Evolutionary conservation across 2,888 invertebrate species (phyloP).

Genomic region (Drosophila engyochracea): DNA sequence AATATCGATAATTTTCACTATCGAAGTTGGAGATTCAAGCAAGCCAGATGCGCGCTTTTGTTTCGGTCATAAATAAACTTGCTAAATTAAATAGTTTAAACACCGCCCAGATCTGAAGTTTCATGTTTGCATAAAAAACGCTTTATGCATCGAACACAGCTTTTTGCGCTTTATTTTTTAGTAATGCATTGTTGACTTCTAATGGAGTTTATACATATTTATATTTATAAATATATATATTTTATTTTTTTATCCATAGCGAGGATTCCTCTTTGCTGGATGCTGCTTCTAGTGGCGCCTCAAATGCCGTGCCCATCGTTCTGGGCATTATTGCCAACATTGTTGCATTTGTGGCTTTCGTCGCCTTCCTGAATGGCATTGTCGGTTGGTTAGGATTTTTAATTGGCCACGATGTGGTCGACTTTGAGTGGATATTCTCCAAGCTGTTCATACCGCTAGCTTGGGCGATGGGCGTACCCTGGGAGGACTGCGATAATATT

Average conservation of each 20-base stretch:
- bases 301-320: constrained; percentile 92
- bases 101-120: too few species aligned
- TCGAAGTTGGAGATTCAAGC: too few species aligned
- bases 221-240: neutral
- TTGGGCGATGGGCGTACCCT: constrained; percentile 92
- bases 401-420: constrained; percentile 89
- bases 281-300: constrained; percentile 96
- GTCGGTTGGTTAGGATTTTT: constrained; percentile 93
- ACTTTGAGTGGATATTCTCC: constrained; percentile 92
- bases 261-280: constrained; percentile 94
- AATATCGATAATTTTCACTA: too few species aligned
- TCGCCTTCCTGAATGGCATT: constrained; percentile 93
- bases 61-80: too few species aligned
- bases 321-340: constrained; percentile 96
- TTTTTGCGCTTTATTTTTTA: neutral
- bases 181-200: too few species aligned
- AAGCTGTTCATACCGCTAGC: constrained; percentile 96
- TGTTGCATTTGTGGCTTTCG: constrained; percentile 95
- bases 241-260: constrained; percentile 85
- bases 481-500: constrained; percentile 89
- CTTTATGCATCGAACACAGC: too few species aligned
- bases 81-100: too few species aligned
- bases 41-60: too few species aligned
- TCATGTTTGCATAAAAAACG: too few species aligned
- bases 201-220: too few species aligned